phyloP scores from a whole-genome alignment of 2,888 invertebrate species.

The Cheilosia pagana region DNA sequence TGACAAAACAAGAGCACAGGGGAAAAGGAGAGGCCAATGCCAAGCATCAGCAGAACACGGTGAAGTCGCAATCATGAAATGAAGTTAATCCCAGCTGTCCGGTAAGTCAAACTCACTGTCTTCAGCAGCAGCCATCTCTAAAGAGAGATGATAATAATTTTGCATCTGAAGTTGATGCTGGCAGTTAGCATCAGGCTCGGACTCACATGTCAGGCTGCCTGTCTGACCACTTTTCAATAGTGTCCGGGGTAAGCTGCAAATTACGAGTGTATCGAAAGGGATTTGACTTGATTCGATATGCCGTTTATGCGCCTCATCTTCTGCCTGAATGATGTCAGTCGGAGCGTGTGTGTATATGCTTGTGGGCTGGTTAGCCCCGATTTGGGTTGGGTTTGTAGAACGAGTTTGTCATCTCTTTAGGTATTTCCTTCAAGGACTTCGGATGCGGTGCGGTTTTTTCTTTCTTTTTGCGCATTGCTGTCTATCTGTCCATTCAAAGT shows the following conservation, averaged over 20 bases:
- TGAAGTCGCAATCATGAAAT: constrained; percentile 35
- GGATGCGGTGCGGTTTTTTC: too few species aligned
- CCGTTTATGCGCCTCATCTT: constrained; percentile 48
- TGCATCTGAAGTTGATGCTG: constrained; percentile 37
- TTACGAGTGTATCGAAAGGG: constrained; percentile 58
- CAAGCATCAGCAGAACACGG: not conserved
- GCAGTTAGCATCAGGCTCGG: constrained; percentile 34
- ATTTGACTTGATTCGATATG: constrained; percentile 54
- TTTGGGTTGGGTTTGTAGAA: constrained; percentile 11
- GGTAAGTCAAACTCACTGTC: constrained; percentile 59
- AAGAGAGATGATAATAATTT: constrained; percentile 48
- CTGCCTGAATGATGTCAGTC: constrained; percentile 46
- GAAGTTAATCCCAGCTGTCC: constrained; percentile 52
- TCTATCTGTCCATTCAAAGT: constrained; percentile 32
- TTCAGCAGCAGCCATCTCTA: constrained; percentile 30
- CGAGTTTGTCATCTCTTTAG: constrained; percentile 8
- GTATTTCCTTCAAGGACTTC: constrained; percentile 13
- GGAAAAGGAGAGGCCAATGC: not conserved
- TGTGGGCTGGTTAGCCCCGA: constrained; percentile 7
- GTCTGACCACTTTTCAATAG: constrained; percentile 28
- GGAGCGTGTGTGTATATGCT: not conserved
- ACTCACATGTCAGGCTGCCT: constrained; percentile 31
- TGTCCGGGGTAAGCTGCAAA: constrained; percentile 48
- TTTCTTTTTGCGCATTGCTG: constrained; percentile 6
- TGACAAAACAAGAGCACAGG: not conserved